These are phyloP conservation scores for Iphiclides podalirius DNA, from an alignment of 2,888 invertebrate genomes.

Conservation along the genomic window DNA sequence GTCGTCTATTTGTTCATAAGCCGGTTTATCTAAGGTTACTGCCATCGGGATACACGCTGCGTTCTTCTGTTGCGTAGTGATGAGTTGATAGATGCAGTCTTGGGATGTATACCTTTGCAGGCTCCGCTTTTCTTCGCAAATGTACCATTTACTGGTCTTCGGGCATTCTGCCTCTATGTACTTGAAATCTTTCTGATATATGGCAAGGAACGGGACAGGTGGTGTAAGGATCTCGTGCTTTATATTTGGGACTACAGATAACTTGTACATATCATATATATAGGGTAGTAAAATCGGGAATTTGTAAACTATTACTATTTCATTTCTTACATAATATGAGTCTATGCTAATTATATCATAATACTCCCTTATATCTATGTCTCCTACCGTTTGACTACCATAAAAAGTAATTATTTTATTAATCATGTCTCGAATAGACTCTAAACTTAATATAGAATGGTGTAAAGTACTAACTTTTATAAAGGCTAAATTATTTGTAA, in stretches of 20 bases:
- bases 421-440: too few species aligned
- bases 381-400: conserved; percentile 3
- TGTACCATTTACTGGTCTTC: conserved; percentile 1
- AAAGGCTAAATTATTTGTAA: not conserved
- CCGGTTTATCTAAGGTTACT: conserved; percentile 16
- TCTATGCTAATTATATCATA: conserved; percentile 15
- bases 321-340: conserved; percentile 12
- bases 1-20: conserved; percentile 26
- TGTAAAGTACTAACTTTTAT: not conserved
- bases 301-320: conserved; percentile 17
- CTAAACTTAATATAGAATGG: not conserved
- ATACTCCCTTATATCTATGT: conserved; percentile 12
- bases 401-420: conserved; percentile 6
- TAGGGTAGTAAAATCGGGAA: conserved; percentile 10
- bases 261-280: conserved; percentile 15
- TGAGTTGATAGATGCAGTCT: not conserved
- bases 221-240: conserved; percentile 10
- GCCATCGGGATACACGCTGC: conserved; percentile 14
- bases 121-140: not conserved
- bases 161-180: conserved; percentile 20
- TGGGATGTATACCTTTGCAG: not conserved
- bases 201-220: conserved; percentile 15
- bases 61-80: conserved; percentile 1
- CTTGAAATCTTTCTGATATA: conserved; percentile 6
- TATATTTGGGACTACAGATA: conserved; percentile 12